Evolutionary conservation across 2,888 invertebrate species (phyloP).

Genomic region (Andrena chrysosceles): DNA sequence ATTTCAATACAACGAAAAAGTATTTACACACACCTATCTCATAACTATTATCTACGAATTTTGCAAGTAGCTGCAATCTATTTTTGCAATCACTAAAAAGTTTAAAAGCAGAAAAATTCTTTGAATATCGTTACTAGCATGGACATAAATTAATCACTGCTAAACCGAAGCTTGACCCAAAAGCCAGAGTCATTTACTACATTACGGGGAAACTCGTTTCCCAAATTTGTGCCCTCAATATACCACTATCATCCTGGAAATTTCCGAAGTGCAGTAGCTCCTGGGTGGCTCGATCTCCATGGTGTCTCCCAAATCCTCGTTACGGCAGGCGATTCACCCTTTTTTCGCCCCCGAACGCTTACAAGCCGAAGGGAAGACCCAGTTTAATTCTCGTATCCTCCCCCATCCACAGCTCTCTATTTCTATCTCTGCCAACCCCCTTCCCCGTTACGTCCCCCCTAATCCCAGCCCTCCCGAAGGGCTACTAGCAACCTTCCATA

Average conservation of each 20-base stretch:
- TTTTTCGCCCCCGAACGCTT: constrained; percentile 49
- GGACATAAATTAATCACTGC: too few species aligned
- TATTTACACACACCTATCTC: too few species aligned
- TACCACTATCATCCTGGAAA: constrained; percentile 8
- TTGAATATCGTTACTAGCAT: too few species aligned
- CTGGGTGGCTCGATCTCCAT: constrained; percentile 15
- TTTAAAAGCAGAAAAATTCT: too few species aligned
- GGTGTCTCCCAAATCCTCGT: constrained; percentile 54
- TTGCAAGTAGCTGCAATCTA: too few species aligned
- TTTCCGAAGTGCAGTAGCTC: constrained; percentile 5
- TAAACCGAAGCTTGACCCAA: not conserved
- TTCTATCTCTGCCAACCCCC: constrained; percentile 48
- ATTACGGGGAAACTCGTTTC: not conserved
- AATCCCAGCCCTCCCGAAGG: constrained; percentile 62
- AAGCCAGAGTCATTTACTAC: not conserved
- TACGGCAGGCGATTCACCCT: constrained; percentile 52
- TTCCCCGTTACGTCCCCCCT: constrained; percentile 44
- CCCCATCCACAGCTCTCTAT: constrained; percentile 45
- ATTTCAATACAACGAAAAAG: not conserved
- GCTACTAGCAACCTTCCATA: constrained; percentile 80
- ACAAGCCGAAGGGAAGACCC: constrained; percentile 66
- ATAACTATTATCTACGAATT: too few species aligned
- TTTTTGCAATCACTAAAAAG: not conserved
- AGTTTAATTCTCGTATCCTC: constrained; percentile 71
- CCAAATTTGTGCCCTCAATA: constrained; percentile 4